Percentiles rank a stretch among this genome's conserved stretches.
Conservation (phyloP, 2,113 vertebrate species). For the Oreotrochilus melanogaster region DNA sequence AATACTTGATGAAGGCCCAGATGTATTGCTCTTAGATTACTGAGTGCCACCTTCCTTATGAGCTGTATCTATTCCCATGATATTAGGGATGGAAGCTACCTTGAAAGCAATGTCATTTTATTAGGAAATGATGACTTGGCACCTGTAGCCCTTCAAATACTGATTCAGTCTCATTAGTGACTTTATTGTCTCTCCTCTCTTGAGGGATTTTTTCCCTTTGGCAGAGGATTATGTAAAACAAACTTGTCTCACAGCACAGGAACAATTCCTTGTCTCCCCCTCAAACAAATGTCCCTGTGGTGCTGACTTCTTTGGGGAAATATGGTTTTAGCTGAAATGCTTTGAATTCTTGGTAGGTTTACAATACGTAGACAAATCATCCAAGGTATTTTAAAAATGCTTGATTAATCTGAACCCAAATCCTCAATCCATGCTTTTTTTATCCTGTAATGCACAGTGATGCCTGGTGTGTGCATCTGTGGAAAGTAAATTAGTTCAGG, state of each 20-base stretch:
- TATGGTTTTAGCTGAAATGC: not conserved
- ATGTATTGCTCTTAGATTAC: constrained; percentile 40
- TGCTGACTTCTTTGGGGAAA: not conserved
- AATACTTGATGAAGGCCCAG: not conserved
- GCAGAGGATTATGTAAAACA: not conserved
- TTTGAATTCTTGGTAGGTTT: not conserved
- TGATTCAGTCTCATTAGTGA: constrained; percentile 21
- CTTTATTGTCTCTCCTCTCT: constrained; percentile 4
- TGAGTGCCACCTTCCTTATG: not conserved
- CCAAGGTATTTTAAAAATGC: not conserved
- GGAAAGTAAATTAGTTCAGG: not conserved
- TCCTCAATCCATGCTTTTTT: not conserved
- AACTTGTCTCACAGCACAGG: not conserved
- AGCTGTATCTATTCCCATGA: not conserved
- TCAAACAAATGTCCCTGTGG: not conserved
- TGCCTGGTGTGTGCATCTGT: not conserved
- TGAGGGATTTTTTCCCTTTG: not conserved
- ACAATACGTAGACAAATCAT: not conserved
- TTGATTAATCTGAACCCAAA: not conserved
- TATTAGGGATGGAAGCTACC: not conserved
- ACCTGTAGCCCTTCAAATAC: not conserved
- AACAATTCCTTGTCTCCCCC: not conserved
- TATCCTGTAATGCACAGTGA: not conserved
- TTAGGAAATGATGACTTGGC: constrained; percentile 24
- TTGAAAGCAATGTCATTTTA: constrained; percentile 9